Base-by-base conservation (phyloP, 92 coral and sea anemone species). In the Porites lobata region DNA sequence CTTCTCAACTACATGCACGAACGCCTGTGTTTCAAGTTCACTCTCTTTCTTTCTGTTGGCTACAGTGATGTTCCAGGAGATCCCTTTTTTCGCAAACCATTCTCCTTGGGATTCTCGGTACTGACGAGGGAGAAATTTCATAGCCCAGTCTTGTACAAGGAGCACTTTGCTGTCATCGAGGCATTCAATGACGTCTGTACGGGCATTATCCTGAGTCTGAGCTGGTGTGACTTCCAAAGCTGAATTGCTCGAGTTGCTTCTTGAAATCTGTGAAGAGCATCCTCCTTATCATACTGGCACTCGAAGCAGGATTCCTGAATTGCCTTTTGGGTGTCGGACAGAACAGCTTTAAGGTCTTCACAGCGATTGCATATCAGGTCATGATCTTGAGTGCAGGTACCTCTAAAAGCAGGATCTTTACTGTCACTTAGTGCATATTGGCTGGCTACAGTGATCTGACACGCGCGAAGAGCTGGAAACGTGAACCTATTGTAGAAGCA, bases 11-110 rank as follows among this genome's bases (percentile, higher is more conserved):
- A n/a, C n/a, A n/a, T n/a, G n/a, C n/a, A n/a, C n/a, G n/a, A n/a
- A n/a, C n/a, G n/a, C n/a, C n/a, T n/a, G n/a, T n/a, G n/a, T n/a
- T n/a, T n/a, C n/a, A n/a, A n/a, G n/a, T n/a, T n/a, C n/a, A n/a
- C n/a, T n/a, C n/a, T 59, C 82, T 62, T 73, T 77, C 71, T 68
- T 85, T 61, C 81, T 79, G 29, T 54, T 75, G 32, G 75, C 86
- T 19, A 90, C 92, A 51, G 90, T 43, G 57, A 90, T 90, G 87
- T 90, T 90, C 93, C 93, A 90, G n/a, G 93, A 90, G 38, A 90
- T 15, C 52, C 83, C 93, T 29, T 89, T 78, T 65, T 79, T 91
- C 29, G 83, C 94, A 81, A 86, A 86, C 94, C 91, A 90, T 50
- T 90, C 90, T 0, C 87, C 80, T 62, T 90, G 93, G 24, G 90